These are phyloP conservation scores for Spea bombifrons DNA, from an alignment of 2,113 vertebrate genomes.

Conservation along the genomic window DNA sequence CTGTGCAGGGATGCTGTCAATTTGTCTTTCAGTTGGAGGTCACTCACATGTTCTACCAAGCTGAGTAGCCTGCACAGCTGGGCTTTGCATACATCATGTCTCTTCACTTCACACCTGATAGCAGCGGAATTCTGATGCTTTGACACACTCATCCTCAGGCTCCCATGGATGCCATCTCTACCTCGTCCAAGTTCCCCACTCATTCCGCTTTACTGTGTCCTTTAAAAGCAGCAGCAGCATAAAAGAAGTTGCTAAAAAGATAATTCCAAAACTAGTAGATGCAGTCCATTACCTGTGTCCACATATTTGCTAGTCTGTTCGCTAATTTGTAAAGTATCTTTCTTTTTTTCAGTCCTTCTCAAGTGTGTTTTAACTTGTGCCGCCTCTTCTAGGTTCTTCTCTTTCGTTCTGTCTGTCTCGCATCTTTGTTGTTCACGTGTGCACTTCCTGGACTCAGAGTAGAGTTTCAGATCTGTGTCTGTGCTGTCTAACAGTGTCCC, in stretches of 20 bases:
- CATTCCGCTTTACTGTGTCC: conserved; percentile 10
- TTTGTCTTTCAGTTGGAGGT: conserved; percentile 65
- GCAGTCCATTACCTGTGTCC: not conserved
- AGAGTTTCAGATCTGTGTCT: conserved; percentile 42
- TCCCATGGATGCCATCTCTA: conserved; percentile 35
- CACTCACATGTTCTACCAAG: conserved; percentile 67
- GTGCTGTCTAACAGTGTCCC: conserved; percentile 31
- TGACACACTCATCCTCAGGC: conserved; percentile 64
- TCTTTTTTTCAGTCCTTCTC: not conserved
- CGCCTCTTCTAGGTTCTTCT: not conserved
- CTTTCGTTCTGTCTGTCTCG: conserved; percentile 8
- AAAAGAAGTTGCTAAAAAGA: not conserved
- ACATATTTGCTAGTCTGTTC: not conserved
- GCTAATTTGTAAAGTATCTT: not conserved
- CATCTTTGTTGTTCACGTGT: conserved; percentile 21
- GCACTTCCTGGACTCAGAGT: conserved; percentile 20
- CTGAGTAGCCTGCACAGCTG: conserved; percentile 64
- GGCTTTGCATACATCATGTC: conserved; percentile 66
- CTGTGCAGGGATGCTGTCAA: conserved; percentile 67
- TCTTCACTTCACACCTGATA: conserved; percentile 72
- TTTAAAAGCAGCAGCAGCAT: not conserved
- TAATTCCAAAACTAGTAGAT: not conserved
- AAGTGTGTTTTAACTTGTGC: not conserved
- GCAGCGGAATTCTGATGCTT: conserved; percentile 68
- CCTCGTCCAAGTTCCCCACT: conserved; percentile 10